These are phyloP conservation scores for Busseola fusca DNA, from an alignment of 2,888 invertebrate genomes.

Conservation along the genomic window DNA sequence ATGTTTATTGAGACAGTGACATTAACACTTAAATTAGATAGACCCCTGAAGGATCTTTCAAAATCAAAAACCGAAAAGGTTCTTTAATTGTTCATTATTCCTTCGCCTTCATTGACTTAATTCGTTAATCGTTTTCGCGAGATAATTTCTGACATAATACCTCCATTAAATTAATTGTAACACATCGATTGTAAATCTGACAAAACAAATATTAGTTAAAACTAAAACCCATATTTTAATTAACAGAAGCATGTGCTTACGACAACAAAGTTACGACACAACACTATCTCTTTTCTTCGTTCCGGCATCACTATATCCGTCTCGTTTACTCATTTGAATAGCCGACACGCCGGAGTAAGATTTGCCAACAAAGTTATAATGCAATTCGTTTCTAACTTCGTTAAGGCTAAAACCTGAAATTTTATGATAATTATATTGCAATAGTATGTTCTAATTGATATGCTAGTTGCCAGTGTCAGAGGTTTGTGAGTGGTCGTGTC, in stretches of 20 bases:
- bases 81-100: accelerated
- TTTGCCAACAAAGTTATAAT: conserved; percentile 73
- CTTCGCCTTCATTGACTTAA: not conserved
- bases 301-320: conserved; percentile 49
- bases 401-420: conserved; percentile 87
- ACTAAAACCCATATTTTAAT: conserved; percentile 69
- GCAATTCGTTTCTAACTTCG: conserved; percentile 80
- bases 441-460: conserved; percentile 83
- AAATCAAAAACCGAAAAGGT: not conserved
- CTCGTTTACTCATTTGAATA: conserved; percentile 71
- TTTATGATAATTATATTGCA: conserved; percentile 87
- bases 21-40: not conserved
- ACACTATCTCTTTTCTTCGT: conserved; percentile 53
- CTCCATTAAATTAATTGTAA: conserved; percentile 27
- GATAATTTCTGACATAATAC: not conserved
- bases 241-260: conserved; percentile 73
- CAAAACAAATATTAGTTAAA: conserved; percentile 53
- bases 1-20: not conserved
- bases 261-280: conserved; percentile 76
- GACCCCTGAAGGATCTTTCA: not conserved
- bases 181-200: conserved; percentile 52
- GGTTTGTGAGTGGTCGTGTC: conserved; percentile 82
- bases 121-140: not conserved
- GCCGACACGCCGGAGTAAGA: conserved; percentile 74
- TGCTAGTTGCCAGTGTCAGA: conserved; percentile 80